Percentiles rank a stretch among this genome's conserved stretches.
Evolutionary conservation across 2,888 invertebrate genomes (phyloP).

Genomic region (Habroteleia sp.): DNA sequence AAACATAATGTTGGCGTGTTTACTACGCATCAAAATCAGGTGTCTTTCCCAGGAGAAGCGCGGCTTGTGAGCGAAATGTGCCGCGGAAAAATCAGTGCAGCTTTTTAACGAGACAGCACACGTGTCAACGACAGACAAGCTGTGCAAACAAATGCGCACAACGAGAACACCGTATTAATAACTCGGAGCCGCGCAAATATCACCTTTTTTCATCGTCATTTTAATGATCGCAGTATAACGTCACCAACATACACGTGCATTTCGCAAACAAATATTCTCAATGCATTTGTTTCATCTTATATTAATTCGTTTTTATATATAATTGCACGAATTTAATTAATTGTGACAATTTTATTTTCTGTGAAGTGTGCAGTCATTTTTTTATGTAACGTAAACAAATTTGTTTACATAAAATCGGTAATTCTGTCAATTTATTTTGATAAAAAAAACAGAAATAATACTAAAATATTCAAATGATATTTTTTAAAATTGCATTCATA

Average conservation of each 20-base stretch:
- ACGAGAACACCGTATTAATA: slow-evolving; percentile 46
- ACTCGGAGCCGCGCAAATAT: slow-evolving; percentile 49
- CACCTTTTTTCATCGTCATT: slow-evolving; percentile 40
- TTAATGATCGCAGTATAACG: slow-evolving; percentile 37
- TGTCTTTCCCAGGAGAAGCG: slow-evolving; percentile 12
- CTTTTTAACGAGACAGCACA: slow-evolving; percentile 52
- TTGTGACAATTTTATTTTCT: too few relatives aligned
- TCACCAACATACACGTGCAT: slow-evolving; percentile 29
- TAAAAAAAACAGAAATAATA: too few relatives aligned
- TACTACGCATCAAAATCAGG: slow-evolving; percentile 53
- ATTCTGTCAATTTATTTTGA: too few relatives aligned
- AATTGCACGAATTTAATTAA: too few relatives aligned
- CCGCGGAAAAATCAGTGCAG: slow-evolving; percentile 45
- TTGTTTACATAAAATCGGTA: too few relatives aligned
- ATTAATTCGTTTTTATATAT: too few relatives aligned
- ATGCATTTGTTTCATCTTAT: not conserved
- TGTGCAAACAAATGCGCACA: slow-evolving; percentile 48
- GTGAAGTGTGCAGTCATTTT: too few relatives aligned
- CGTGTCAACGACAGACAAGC: slow-evolving; percentile 63
- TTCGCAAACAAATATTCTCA: slow-evolving; percentile 1
- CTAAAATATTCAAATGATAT: too few relatives aligned
- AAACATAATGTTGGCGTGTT: slow-evolving; percentile 36
- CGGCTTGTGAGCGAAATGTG: slow-evolving; percentile 23
- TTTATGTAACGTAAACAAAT: too few relatives aligned
- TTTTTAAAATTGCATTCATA: too few relatives aligned